Evolutionary conservation across 2,888 invertebrate genomes (phyloP).

Genomic region (Rhagonycha lutea): DNA sequence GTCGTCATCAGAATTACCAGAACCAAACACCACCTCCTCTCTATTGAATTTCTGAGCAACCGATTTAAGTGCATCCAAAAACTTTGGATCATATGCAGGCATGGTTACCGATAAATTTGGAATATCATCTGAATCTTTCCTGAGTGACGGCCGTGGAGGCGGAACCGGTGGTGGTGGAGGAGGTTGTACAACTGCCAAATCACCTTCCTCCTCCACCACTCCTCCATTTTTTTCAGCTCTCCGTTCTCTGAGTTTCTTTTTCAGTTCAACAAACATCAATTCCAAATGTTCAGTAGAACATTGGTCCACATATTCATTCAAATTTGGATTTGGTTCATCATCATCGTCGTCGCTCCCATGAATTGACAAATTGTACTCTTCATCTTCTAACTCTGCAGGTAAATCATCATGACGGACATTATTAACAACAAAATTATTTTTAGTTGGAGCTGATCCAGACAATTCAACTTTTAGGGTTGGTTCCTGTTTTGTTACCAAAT

Average conservation of each 20-base stretch:
- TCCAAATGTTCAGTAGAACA: constrained; percentile 14
- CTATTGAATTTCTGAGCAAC: constrained; percentile 19
- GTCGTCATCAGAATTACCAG: background rate
- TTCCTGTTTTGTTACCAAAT: background rate
- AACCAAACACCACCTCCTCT: constrained; percentile 26
- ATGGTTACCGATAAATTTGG: background rate
- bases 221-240: background rate
- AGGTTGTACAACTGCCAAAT: background rate
- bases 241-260: constrained; percentile 10
- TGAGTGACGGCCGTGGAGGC: background rate
- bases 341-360: constrained; percentile 15
- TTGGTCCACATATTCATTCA: constrained; percentile 10
- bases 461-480: background rate
- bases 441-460: background rate
- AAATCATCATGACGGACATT: constrained; percentile 7
- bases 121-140: background rate
- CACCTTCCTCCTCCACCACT: background rate
- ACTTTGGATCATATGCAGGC: background rate
- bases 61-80: constrained; percentile 12
- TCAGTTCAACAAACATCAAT: constrained; percentile 18
- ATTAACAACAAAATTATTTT: background rate
- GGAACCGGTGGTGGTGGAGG: constrained; percentile 4
- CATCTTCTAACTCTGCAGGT: constrained; percentile 6
- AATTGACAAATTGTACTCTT: constrained; percentile 23
- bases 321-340: background rate